Base-by-base conservation (phyloP, 1,140 invertebrate genomes). In the Battus philenor region DNA sequence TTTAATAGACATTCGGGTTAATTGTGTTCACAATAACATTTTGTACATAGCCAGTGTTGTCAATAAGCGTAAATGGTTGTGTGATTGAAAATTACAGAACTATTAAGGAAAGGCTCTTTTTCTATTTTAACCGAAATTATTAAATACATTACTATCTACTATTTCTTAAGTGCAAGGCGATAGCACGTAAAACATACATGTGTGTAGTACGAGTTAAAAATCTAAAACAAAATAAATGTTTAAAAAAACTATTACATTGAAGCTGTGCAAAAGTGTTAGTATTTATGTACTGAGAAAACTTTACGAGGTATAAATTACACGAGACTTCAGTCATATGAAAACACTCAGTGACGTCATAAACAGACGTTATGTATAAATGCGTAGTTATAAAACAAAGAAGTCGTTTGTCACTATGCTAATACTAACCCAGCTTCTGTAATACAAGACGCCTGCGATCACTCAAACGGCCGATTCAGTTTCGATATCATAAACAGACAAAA, bases 371-470 rank as follows among this genome's bases (percentile, higher is more conserved):
- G 20, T 18, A 36, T 18, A 15, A 44, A 26, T 16, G 16, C 16
- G 16, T 44, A 30, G 9, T 32, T 49, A 32, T 47, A 43, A 31
- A 38, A 73, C 59, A 73, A 62, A 47, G 44, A 43, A n/a, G 50
- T 63, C 59, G 55, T 70, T 68, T 67, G 60, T 62, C 64, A 54
- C 24, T 29, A 60, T 17, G 44, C 56, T 54, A 61, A 76, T 55
- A 68, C 52, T 51, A 56, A 64, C 47, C 55, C 65, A 27, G 54
- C 56, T 52, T 63, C 64, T 68, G 70, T 59, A 74, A 78, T 63
- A 64, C 49, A 51, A 75, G 58, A 68, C 36, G 63, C 61, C 63
- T 74, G 69, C 56, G 66, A 64, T 55, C 49, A 61, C 59, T 74
- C 68, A 44, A 53, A 51, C 60, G 54, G 53, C 59, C 59, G 58